phyloP scores from a whole-genome alignment of 2,113 vertebrate genomes.

The Pedionomus torquatus region DNA sequence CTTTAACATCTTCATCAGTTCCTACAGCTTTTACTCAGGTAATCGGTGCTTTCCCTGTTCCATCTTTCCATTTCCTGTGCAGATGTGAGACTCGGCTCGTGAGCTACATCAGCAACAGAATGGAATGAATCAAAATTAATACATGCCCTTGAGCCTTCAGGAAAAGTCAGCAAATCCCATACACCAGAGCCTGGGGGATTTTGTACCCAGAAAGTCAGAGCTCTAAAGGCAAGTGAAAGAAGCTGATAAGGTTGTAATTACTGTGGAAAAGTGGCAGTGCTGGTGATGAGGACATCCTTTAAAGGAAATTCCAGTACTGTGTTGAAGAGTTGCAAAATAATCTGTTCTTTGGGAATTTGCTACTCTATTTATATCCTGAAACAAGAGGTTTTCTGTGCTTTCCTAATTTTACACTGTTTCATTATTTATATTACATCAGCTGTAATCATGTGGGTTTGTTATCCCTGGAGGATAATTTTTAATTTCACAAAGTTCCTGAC shows the following conservation, averaged over 20 bases:
- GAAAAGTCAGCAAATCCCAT: background rate
- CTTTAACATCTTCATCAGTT: background rate
- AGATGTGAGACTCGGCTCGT: fast-evolving
- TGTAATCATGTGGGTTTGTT: background rate
- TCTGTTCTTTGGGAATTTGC: background rate
- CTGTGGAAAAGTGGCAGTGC: background rate
- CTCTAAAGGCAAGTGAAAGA: background rate
- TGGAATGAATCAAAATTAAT: background rate
- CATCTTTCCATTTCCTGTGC: background rate
- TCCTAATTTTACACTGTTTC: background rate
- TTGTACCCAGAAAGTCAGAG: background rate
- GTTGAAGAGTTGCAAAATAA: background rate
- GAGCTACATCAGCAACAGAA: background rate
- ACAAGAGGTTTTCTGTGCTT: background rate
- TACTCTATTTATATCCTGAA: background rate
- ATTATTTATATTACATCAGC: background rate
- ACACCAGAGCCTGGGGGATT: background rate
- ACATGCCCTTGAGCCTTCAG: background rate
- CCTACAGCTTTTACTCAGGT: background rate
- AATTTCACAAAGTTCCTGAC: background rate
- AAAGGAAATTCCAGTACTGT: background rate
- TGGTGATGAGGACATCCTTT: background rate
- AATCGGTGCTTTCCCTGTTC: background rate
- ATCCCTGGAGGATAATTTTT: background rate
- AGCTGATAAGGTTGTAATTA: background rate